A percentile compares a stretch with the other conserved stretches of the same genome.
These are phyloP conservation scores for Aphelocoma californica DNA, from an alignment of 2,797 vertebrate genomes.

Conservation along the genomic window DNA sequence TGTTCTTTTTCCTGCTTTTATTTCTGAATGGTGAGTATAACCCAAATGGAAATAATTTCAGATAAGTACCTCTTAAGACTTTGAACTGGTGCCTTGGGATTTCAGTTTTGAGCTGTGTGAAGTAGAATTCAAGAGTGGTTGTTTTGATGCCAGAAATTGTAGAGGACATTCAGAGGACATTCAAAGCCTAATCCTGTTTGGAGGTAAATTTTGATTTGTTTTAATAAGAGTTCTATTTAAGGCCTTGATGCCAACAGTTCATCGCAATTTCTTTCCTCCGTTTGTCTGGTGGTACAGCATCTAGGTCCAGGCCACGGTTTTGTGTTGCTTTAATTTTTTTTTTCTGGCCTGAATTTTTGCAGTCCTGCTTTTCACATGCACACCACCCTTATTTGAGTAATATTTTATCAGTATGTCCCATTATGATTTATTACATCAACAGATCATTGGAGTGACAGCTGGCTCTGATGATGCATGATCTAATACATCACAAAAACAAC, in stretches of 20 bases:
- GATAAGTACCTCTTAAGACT: not conserved
- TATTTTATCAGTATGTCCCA: constrained; percentile 56
- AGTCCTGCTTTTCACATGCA: constrained; percentile 39
- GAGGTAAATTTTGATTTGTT: not conserved
- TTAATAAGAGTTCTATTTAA: not conserved
- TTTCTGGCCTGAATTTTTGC: not conserved
- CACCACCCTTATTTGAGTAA: constrained; percentile 49
- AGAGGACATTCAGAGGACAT: not conserved
- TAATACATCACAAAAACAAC: constrained; percentile 71
- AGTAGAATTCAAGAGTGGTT: not conserved
- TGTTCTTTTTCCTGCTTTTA: not conserved
- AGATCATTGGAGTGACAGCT: constrained; percentile 64
- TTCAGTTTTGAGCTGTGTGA: not conserved
- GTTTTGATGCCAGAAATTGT: not conserved
- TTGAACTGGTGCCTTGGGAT: not conserved
- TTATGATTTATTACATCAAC: constrained; percentile 67
- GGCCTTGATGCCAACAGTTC: not conserved
- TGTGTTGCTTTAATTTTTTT: not conserved
- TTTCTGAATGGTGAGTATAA: not conserved
- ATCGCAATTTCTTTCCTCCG: not conserved
- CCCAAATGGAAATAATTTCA: not conserved
- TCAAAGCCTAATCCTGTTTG: not conserved
- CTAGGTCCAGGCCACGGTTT: not conserved
- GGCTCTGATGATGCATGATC: constrained; percentile 67
- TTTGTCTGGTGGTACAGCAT: constrained; percentile 15